Evolutionary conservation across 2,888 invertebrate genomes (phyloP).

Genomic region (Spilarctia lutea): DNA sequence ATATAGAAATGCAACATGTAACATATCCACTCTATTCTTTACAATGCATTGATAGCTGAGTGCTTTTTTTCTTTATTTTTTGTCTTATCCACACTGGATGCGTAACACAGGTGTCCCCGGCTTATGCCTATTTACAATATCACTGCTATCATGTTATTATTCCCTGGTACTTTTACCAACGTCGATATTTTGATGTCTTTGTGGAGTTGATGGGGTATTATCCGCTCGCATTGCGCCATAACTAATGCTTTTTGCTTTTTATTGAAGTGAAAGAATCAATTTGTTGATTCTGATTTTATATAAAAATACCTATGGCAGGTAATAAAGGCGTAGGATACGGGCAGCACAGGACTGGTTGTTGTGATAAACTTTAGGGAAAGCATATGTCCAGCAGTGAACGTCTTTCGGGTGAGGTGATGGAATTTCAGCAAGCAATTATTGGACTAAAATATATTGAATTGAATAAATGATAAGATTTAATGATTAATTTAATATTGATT

Average conservation of each 20-base stretch:
- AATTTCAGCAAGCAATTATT: neutral
- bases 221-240: slow-evolving; percentile 2
- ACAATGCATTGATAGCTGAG: slow-evolving; percentile 58
- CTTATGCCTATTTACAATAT: slow-evolving; percentile 68
- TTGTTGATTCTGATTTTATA: neutral
- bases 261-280: neutral
- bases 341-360: too few species aligned
- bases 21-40: slow-evolving; percentile 62
- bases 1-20: neutral
- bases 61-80: slow-evolving; percentile 55
- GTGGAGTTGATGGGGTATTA: slow-evolving; percentile 8
- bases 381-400: too few species aligned
- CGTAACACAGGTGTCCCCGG: slow-evolving; percentile 84
- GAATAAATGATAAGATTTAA: too few species aligned
- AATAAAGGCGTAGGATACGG: neutral
- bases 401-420: neutral
- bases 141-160: slow-evolving; percentile 45
- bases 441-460: too few species aligned
- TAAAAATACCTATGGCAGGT: neutral
- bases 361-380: too few species aligned
- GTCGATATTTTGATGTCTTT: slow-evolving; percentile 22
- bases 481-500: too few species aligned
- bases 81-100: slow-evolving; percentile 67
- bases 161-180: slow-evolving; percentile 30
- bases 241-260: neutral